Evolutionary conservation across 2,113 vertebrate species (phyloP), one percentile per base, ranked within the genome.

Genomic region (Spizaetus ornatus): DNA sequence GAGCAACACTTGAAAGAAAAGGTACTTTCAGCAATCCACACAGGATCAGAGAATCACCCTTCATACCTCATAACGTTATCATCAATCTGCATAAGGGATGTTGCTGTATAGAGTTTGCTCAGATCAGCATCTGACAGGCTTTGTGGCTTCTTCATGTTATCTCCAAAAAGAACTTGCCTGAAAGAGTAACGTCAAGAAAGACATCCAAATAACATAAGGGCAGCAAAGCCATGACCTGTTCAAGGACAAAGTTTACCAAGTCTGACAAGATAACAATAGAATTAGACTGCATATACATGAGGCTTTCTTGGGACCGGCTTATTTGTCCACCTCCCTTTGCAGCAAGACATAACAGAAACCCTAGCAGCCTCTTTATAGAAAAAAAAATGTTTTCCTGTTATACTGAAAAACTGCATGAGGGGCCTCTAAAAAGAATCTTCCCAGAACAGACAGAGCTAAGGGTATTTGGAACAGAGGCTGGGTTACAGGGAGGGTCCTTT

Each of bases 21-120:
- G 32, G 62, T 42, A 22, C 27, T 58, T 90, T 22, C 11, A 70
- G 58, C 62, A 17, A 40, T 53, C 59, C 70, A 13, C 2, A 66
- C 1, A 43, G 66, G 31, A 47, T 69, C 47, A 73, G 48, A 74
- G 45, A 73, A n/a, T 32, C 7, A 4, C 9, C 42, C 50, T 58
- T 78, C 98, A 61, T 93, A 99, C 99, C 99, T 99, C 99, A 99
- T 99, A 96, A 99, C 98, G 1, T 98, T 99, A 96, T 99, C 99
- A 34, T 99, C 99, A 0, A 99, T 99, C 98, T 99, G 99, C 99
- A 99, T 99, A 83, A 99, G 98, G 25, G 99, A 99, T 2, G 99
- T 99, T n/a, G 99, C 99, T 16, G 99, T 99, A 88, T 98, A 99
- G 22, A 99, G 98, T 48, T 98, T 98, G 96, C 98, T 98, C 56